Evolutionary conservation across 2,113 vertebrate species (phyloP).

Genomic region (Acinonyx jubatus): DNA sequence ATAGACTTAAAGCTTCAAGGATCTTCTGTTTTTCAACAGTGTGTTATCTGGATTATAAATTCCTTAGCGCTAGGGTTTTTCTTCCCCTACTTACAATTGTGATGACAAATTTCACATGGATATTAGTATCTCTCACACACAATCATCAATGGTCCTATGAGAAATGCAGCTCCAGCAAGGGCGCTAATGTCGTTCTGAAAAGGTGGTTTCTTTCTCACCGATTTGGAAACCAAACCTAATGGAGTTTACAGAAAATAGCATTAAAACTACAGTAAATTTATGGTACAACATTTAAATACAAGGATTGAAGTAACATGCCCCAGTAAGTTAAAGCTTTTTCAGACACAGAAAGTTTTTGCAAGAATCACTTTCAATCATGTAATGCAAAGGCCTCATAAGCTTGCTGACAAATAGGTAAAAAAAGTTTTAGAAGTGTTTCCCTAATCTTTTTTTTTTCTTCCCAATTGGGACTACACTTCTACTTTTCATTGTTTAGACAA

Average conservation of each 20-base stretch:
- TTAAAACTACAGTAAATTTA: not conserved
- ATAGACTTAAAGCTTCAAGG: not conserved
- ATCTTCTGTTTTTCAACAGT: not conserved
- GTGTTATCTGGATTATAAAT: not conserved
- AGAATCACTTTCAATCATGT: not conserved
- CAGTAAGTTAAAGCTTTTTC: not conserved
- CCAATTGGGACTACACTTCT: not conserved
- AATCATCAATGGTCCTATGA: not conserved
- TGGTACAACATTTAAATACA: not conserved
- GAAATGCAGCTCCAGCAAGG: not conserved
- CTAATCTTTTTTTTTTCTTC: not conserved
- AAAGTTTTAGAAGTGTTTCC: not conserved
- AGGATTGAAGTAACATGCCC: not conserved
- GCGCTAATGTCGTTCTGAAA: not conserved
- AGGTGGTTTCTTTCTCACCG: not conserved
- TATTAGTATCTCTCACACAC: not conserved
- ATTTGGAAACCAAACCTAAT: not conserved
- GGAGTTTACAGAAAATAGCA: not conserved
- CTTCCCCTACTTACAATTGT: not conserved
- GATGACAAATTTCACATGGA: not conserved
- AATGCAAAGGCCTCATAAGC: not conserved
- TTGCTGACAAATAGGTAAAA: not conserved
- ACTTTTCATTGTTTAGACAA: not conserved
- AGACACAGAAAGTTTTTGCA: not conserved
- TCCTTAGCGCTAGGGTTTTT: not conserved